These are phyloP conservation scores for Archips xylosteana DNA, from an alignment of 2,888 invertebrate species.

Conservation along the genomic window DNA sequence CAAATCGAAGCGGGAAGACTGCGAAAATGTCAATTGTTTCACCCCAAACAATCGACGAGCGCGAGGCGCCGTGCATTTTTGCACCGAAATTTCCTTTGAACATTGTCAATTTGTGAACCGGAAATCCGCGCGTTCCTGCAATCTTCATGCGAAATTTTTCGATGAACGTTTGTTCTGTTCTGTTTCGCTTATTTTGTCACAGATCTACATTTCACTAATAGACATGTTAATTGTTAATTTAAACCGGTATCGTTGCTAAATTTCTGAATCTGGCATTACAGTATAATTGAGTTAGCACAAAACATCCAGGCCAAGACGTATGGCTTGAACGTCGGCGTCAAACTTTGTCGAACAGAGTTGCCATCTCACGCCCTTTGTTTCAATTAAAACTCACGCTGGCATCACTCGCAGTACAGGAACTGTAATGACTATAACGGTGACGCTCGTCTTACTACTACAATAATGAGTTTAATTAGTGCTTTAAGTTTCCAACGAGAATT, in stretches of 20 bases:
- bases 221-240: too few species aligned
- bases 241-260: conserved; percentile 7
- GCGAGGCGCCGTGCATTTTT: conserved; percentile 33
- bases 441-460: conserved; percentile 52
- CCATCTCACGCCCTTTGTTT: conserved; percentile 57
- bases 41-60: conserved; percentile 23
- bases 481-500: conserved; percentile 46
- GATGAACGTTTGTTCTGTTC: conserved; percentile 6
- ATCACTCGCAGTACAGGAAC: conserved; percentile 36
- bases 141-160: conserved; percentile 18
- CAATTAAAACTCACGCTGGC: conserved; percentile 64
- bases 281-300: conserved; percentile 47
- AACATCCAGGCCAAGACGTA: conserved; percentile 42
- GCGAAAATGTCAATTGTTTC: conserved; percentile 38
- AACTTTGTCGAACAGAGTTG: conserved; percentile 36
- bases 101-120: conserved; percentile 28
- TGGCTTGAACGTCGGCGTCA: conserved; percentile 31
- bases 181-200: neutral
- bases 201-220: too few species aligned
- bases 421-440: conserved; percentile 37
- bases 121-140: conserved; percentile 18
- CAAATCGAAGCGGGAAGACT: conserved; percentile 24
- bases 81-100: conserved; percentile 37
- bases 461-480: conserved; percentile 54
- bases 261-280: conserved; percentile 21